phyloP scores from a whole-genome alignment of 2,888 invertebrate species.

The Oscheius onirici region DNA sequence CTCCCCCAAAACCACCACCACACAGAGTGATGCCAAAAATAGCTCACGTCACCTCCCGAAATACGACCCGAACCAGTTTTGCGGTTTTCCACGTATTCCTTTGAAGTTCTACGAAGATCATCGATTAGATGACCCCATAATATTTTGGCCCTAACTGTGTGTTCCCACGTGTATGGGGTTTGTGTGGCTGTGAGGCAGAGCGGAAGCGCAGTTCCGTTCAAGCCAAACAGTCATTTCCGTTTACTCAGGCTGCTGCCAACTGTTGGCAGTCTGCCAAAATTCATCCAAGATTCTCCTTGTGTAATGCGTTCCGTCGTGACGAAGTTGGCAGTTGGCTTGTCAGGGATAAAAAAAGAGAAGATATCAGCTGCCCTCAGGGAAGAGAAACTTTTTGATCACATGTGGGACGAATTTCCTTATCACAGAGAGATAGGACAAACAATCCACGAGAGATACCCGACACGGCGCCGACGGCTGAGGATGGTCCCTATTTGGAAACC shows the following conservation, averaged over 20 bases:
- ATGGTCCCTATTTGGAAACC: background rate
- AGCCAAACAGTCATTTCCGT: conserved; percentile 31
- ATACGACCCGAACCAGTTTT: background rate
- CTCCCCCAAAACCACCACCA: background rate
- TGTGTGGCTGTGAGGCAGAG: background rate
- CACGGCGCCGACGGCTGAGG: background rate
- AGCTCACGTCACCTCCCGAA: background rate
- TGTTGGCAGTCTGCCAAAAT: conserved; percentile 23
- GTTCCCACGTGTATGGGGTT: conserved; percentile 13
- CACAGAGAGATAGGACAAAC: conserved; percentile 11
- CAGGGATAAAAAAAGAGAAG: background rate
- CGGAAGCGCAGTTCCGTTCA: conserved; percentile 20
- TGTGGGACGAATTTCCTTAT: background rate
- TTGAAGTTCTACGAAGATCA: background rate
- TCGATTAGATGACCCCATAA: background rate
- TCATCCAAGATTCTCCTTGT: background rate
- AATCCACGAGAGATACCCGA: conserved; percentile 5
- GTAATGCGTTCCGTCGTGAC: conserved; percentile 24
- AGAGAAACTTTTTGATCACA: background rate
- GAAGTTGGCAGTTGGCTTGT: conserved; percentile 26
- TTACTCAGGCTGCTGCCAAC: conserved; percentile 20
- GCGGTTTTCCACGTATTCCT: background rate
- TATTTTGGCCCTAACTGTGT: background rate
- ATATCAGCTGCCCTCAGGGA: background rate
- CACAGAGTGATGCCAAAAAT: background rate